These are phyloP conservation scores for Steatocranus sp. DNA, from an alignment of 2,797 vertebrate genomes.

Conservation along the genomic window DNA sequence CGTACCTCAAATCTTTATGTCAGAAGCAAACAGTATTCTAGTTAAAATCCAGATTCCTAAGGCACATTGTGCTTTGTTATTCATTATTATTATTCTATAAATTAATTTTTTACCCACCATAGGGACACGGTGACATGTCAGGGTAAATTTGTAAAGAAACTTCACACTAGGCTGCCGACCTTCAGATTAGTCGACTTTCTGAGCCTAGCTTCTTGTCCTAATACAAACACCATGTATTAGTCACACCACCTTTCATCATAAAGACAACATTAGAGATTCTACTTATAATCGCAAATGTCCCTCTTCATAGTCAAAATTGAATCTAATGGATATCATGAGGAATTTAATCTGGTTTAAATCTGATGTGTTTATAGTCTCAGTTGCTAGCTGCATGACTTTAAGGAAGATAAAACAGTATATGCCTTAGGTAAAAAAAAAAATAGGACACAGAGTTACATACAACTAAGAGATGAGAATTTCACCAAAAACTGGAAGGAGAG, in stretches of 20 bases:
- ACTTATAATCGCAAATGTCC: background rate
- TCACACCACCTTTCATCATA: background rate
- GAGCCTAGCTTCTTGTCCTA: background rate
- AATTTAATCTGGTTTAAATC: background rate
- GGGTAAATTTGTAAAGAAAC: background rate
- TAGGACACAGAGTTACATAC: background rate
- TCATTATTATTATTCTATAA: background rate
- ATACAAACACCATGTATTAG: background rate
- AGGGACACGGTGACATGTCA: background rate
- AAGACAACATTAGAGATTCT: background rate
- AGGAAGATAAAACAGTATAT: too few species aligned
- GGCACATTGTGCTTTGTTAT: background rate
- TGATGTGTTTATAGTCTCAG: background rate
- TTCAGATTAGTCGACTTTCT: background rate
- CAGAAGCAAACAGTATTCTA: background rate
- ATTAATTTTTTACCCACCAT: background rate
- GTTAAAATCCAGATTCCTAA: background rate
- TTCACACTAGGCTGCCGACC: background rate
- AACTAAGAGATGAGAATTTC: background rate
- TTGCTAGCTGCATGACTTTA: background rate
- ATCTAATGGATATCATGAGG: background rate
- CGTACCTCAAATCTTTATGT: background rate
- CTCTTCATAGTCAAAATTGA: background rate
- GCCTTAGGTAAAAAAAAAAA: background rate
- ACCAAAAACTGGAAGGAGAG: background rate